These are phyloP conservation scores for Hycleus cichorii DNA, from an alignment of 1,140 invertebrate species.

Conservation along the genomic window DNA sequence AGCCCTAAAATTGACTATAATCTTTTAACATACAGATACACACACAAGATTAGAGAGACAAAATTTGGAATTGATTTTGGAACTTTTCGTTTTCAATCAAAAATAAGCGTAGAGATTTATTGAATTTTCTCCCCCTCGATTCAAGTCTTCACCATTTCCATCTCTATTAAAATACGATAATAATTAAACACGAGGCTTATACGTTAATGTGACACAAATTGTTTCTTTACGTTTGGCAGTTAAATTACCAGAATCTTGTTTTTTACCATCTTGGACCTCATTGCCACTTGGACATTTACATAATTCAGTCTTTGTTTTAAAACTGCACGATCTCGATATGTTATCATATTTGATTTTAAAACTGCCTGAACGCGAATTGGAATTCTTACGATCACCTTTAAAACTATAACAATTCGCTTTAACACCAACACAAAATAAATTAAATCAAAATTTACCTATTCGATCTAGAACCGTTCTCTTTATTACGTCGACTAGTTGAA, in stretches of 20 bases:
- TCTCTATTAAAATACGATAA: background rate
- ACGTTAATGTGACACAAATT: conserved; percentile 56
- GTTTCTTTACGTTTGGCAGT: conserved; percentile 55
- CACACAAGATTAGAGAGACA: too few relatives aligned
- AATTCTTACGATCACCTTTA: conserved; percentile 42
- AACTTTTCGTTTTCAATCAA: too few relatives aligned
- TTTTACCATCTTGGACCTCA: conserved; percentile 18
- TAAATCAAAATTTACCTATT: conserved; percentile 29
- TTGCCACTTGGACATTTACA: conserved; percentile 28
- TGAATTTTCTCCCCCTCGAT: background rate
- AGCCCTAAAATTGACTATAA: background rate
- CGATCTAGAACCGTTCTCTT: conserved; percentile 52
- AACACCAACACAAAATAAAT: background rate
- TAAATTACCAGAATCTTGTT: conserved; percentile 34
- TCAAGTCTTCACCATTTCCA: background rate
- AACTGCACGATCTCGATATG: conserved; percentile 39
- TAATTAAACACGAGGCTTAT: conserved; percentile 55
- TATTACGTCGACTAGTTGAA: conserved; percentile 60
- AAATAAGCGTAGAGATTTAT: conserved; percentile 11
- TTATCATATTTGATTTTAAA: conserved; percentile 45
- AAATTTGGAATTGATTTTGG: too few relatives aligned
- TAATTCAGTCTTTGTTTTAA: conserved; percentile 36
- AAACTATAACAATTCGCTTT: conserved; percentile 25
- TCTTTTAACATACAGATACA: too few relatives aligned
- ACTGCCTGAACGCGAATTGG: conserved; percentile 41